phyloP scores from a whole-genome alignment of 2,888 invertebrate species.

The Xestia xanthographa region DNA sequence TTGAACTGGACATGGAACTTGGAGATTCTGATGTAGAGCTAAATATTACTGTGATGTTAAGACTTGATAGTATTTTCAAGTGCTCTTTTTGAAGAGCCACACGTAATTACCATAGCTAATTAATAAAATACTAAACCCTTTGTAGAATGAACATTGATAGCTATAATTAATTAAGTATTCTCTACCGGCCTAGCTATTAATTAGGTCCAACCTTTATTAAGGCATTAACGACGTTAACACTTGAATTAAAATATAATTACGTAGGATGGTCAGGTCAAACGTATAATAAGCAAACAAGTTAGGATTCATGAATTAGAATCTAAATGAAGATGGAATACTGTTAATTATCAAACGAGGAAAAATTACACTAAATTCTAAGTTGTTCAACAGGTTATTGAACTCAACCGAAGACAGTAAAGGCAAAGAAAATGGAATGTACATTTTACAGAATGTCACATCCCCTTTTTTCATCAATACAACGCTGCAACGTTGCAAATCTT shows the following conservation, averaged over 20 bases:
- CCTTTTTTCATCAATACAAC: background rate
- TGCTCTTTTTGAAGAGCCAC: background rate
- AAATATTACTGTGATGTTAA: background rate
- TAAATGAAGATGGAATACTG: background rate
- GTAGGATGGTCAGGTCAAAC: background rate
- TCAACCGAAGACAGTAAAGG: background rate
- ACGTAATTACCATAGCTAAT: background rate
- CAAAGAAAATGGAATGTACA: background rate
- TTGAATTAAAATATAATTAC: constrained; percentile 26
- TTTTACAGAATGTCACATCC: background rate
- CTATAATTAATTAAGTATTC: constrained; percentile 22
- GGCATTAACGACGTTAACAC: constrained; percentile 18
- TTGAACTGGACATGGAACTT: background rate
- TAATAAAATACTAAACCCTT: constrained; percentile 4
- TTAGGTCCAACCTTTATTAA: constrained; percentile 35
- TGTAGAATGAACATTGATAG: background rate
- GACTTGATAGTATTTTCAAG: background rate
- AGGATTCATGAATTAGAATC: background rate
- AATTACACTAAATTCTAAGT: background rate
- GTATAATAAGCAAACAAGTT: background rate
- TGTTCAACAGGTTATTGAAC: background rate
- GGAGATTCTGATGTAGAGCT: background rate
- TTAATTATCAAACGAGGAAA: background rate
- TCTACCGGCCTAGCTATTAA: constrained; percentile 20
- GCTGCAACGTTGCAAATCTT: too few species aligned